Evolutionary conservation across 2,113 vertebrate species (phyloP).

Genomic region (Microtus montanus): DNA sequence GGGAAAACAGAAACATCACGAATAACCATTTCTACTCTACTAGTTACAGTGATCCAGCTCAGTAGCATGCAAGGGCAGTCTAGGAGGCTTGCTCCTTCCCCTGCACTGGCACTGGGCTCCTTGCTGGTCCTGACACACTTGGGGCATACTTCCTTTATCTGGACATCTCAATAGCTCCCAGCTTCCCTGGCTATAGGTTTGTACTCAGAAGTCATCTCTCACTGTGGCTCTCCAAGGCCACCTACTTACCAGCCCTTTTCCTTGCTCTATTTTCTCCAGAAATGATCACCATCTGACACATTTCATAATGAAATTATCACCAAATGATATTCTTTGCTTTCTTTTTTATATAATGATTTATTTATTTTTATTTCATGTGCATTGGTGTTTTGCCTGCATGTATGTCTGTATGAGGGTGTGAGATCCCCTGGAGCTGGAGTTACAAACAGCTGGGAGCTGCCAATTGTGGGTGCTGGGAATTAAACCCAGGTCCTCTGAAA

Average conservation of each 20-base stretch:
- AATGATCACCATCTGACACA: background rate
- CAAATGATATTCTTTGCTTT: background rate
- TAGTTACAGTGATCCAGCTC: background rate
- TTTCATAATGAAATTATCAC: background rate
- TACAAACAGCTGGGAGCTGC: background rate
- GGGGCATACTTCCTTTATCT: background rate
- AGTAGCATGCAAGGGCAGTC: background rate
- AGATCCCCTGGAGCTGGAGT: background rate
- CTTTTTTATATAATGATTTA: background rate
- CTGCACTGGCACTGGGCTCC: background rate
- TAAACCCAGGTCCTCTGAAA: background rate
- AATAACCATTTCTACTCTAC: slow-evolving; percentile 15
- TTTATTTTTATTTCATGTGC: background rate
- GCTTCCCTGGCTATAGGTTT: background rate
- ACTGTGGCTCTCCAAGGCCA: background rate
- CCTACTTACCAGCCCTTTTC: background rate
- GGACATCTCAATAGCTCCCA: background rate
- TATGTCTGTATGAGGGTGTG: background rate
- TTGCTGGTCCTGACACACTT: background rate
- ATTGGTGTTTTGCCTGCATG: background rate
- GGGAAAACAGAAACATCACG: background rate
- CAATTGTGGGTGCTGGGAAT: background rate
- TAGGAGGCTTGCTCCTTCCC: background rate
- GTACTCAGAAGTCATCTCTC: background rate
- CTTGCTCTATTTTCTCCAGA: background rate